These are phyloP conservation scores for Falco naumanni DNA, from an alignment of 2,797 vertebrate genomes.

Conservation along the genomic window DNA sequence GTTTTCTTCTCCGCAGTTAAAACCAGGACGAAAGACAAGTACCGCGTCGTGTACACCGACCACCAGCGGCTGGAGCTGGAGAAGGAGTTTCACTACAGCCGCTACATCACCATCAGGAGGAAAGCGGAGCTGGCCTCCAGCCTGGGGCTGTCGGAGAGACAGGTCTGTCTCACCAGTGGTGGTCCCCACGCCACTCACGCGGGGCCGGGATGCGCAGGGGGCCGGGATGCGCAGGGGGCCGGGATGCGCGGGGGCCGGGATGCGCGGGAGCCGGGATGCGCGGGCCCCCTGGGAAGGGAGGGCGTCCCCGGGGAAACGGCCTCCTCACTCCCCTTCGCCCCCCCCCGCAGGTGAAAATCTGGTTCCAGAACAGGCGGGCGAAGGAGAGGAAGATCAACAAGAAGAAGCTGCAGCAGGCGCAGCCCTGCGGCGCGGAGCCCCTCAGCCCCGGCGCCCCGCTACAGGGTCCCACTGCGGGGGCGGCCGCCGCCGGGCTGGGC, in stretches of 20 bases:
- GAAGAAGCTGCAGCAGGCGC: constrained; percentile 80
- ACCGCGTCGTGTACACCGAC: constrained; percentile 96
- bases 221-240: no score
- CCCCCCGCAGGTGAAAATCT: constrained; percentile 81
- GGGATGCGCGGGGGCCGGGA: background rate
- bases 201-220: background rate
- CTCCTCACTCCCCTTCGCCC: background rate
- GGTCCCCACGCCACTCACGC: background rate
- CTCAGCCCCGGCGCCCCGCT: constrained; percentile 76
- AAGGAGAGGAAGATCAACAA: constrained; percentile 85
- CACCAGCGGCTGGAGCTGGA: constrained; percentile 95
- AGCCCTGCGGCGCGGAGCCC: constrained; percentile 66
- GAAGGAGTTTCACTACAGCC: constrained; percentile 95
- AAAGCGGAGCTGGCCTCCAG: constrained; percentile 82
- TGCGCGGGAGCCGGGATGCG: background rate
- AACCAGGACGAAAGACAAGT: constrained; percentile 97
- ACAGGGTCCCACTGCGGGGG: constrained; percentile 58
- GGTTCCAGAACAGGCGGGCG: constrained; percentile 85
- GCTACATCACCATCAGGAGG: constrained; percentile 93
- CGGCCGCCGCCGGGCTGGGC: background rate
- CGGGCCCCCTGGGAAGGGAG: no score
- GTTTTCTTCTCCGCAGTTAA: constrained; percentile 76
- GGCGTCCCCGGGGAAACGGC: background rate
- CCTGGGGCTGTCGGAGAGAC: constrained; percentile 83
- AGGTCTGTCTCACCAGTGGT: constrained; percentile 69